phyloP scores from a whole-genome alignment of 2,797 vertebrate genomes.

The Propithecus perrieri region DNA sequence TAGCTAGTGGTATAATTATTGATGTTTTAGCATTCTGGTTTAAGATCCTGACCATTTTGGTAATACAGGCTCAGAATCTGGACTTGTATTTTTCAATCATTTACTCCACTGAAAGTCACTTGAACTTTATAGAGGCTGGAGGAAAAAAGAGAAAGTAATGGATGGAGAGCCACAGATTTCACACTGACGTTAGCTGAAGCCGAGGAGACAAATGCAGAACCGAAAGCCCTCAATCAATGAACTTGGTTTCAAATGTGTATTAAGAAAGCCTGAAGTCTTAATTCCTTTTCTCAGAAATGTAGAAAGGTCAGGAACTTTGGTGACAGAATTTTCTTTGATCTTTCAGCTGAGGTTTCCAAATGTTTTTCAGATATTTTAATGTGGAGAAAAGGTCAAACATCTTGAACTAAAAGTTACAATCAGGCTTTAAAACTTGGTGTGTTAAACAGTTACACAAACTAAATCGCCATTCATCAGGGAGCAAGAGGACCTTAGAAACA shows the following conservation, averaged over 20 bases:
- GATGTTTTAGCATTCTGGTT: background rate
- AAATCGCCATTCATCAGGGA: constrained; percentile 24
- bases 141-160: constrained; percentile 9
- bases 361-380: constrained; percentile 76
- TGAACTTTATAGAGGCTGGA: background rate
- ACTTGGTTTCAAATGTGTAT: constrained; percentile 63
- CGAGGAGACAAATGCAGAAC: constrained; percentile 38
- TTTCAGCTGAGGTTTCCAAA: constrained; percentile 67
- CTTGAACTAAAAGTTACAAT: constrained; percentile 58
- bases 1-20: background rate
- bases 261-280: constrained; percentile 64
- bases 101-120: constrained; percentile 22
- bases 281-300: constrained; percentile 63
- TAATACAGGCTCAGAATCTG: background rate
- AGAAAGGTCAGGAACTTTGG: constrained; percentile 67
- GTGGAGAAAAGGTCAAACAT: constrained; percentile 67
- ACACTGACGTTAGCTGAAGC: background rate
- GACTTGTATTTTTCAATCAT: background rate
- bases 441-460: constrained; percentile 46
- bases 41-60: background rate
- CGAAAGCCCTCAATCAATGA: constrained; percentile 53
- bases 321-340: constrained; percentile 68
- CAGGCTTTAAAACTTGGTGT: constrained; percentile 58
- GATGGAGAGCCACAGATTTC: background rate
- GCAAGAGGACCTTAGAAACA: constrained; percentile 26